Evolutionary conservation across 2,888 invertebrate species (phyloP), one percentile per base, ranked within the genome.

Genomic region (Pristionchus exspectatus): DNA sequence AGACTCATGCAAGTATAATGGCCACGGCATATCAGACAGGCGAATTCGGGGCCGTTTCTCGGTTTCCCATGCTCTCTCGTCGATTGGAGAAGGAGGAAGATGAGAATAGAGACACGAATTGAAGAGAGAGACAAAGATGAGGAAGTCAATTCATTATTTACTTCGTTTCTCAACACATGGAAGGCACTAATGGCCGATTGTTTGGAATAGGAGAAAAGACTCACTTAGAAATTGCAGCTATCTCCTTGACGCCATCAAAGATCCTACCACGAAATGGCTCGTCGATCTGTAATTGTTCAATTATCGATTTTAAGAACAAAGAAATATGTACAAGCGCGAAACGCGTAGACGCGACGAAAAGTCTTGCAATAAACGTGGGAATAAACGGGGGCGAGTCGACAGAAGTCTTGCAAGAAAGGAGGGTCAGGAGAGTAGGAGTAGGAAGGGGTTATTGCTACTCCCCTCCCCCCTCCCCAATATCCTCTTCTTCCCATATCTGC

Each of bases 131-230:
- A 50, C 44, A 50, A 50, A 50, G 33, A 72, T 33, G 33, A 72
- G 72, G 72, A 72, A 72, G 72, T 72, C 72, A 33, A 81, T 81
- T 81, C 81, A 81, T 81, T 81, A 81, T 81, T 81, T n/a, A 81
- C 50, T 81, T 18, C n/a, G 21, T n/a, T 81, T n/a, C 50, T n/a
- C 27, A n/a, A 77, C 77, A 44, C 24, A 77, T 77, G 77, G 77
- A 24, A 77, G 77, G 24, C 44, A 27, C 81, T 81, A 81, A 81
- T 81, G 44, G 54, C 12, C 77, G n/a, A 77, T 10, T 69, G 69
- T 69, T 69, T 69, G 30, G 74, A 81, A 33, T 12, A n/a, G 24
- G 27, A 27, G 33, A 50, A 5, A 5, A n/a, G 27, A 81, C 81
- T 50, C 50, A 81, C 81, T 50, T 21, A 50, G 21, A 77, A 7